These are phyloP conservation scores for Malurus cyaneus DNA, from an alignment of 2,113 vertebrate genomes.

Conservation along the genomic window DNA sequence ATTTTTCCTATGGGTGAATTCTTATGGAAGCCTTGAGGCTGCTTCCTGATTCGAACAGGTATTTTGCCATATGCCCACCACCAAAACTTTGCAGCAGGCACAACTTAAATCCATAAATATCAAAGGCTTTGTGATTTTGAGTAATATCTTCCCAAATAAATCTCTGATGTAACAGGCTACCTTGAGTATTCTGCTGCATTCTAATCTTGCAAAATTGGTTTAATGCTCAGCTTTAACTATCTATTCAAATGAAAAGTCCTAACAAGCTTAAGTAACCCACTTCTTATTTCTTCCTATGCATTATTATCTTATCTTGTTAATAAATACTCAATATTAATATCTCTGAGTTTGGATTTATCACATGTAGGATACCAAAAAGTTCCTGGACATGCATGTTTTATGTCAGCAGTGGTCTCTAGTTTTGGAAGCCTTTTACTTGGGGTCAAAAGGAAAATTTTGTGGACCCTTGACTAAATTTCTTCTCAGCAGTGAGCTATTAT, in stretches of 20 bases:
- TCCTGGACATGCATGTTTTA: background rate
- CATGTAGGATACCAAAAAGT: background rate
- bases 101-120: background rate
- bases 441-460: background rate
- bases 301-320: background rate
- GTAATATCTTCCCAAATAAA: background rate
- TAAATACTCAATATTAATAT: background rate
- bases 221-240: background rate
- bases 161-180: background rate
- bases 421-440: background rate
- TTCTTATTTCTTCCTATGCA: background rate
- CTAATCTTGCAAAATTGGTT: background rate
- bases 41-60: background rate
- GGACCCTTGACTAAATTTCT: background rate
- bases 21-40: background rate
- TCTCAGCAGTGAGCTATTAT: background rate
- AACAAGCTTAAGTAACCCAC: background rate
- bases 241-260: background rate
- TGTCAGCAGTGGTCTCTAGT: background rate
- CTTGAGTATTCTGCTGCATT: background rate
- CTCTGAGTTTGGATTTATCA: background rate
- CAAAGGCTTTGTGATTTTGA: background rate
- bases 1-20: background rate
- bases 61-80: background rate
- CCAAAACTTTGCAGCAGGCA: background rate